phyloP scores from a whole-genome alignment of 2,888 invertebrate genomes.

The Lepidonotus clava region DNA sequence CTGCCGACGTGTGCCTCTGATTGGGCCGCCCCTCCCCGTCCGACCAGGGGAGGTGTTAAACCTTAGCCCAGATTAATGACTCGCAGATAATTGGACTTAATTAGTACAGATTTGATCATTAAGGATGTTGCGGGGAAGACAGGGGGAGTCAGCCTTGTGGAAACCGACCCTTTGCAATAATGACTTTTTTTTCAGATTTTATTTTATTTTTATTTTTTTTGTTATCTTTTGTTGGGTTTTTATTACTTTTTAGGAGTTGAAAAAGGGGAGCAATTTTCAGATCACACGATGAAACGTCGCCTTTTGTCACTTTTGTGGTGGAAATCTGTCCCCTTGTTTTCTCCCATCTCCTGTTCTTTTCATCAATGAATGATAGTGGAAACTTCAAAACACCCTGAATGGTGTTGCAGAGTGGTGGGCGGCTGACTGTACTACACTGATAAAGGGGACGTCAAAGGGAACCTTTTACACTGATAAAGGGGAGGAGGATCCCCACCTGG shows the following conservation, averaged over 20 bases:
- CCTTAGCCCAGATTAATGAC: not conserved
- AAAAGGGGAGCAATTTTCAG: not conserved
- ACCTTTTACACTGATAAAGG: not conserved
- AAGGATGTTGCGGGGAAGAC: not conserved
- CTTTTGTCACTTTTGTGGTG: not conserved
- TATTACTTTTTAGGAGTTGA: too few species aligned
- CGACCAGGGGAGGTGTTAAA: conserved; percentile 4
- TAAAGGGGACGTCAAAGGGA: too few species aligned
- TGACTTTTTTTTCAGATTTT: not conserved
- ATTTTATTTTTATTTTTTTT: too few species aligned
- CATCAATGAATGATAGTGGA: too few species aligned
- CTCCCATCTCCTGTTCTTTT: not conserved
- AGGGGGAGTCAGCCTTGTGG: not conserved
- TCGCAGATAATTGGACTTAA: conserved; percentile 2
- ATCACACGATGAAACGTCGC: not conserved
- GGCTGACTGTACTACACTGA: too few species aligned
- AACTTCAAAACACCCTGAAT: too few species aligned
- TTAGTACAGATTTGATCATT: conserved; percentile 12
- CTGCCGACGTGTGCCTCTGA: too few species aligned
- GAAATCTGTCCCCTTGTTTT: too few species aligned
- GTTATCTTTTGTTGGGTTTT: too few species aligned
- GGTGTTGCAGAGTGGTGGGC: too few species aligned
- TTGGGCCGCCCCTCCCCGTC: too few species aligned
- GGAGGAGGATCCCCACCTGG: not conserved
- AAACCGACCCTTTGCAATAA: not conserved